These are phyloP conservation scores for Acipenser oxyrinchus DNA, from an alignment of 2,797 vertebrate genomes.

Conservation along the genomic window DNA sequence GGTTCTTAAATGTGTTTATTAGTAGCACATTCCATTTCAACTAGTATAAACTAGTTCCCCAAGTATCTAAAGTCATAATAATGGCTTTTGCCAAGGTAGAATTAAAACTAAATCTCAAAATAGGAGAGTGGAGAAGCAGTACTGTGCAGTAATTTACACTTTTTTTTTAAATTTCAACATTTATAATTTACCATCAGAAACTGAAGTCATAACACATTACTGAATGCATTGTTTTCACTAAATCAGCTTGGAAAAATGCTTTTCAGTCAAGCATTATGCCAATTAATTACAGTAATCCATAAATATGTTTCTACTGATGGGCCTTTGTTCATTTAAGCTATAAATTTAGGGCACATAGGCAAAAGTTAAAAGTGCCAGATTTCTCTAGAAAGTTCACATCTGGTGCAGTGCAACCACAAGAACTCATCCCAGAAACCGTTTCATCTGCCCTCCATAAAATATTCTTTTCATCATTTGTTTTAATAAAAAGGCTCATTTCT, in stretches of 20 bases:
- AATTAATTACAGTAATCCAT: neutral
- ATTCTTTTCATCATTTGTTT: constrained; percentile 17
- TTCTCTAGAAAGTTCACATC: constrained; percentile 7
- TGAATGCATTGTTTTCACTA: neutral
- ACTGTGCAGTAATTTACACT: no score
- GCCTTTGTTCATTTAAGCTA: constrained; percentile 10
- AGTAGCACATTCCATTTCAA: no score
- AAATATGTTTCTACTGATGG: neutral
- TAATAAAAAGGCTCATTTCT: constrained; percentile 5
- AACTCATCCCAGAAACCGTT: neutral
- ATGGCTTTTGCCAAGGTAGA: no score
- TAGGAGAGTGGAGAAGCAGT: no score
- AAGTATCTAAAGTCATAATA: no score
- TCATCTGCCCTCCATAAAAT: neutral
- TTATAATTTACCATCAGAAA: no score
- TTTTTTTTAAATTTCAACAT: no score
- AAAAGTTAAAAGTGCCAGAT: constrained; percentile 9
- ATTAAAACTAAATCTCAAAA: no score
- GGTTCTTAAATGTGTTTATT: no score
- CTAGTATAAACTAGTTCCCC: no score
- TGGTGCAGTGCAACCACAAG: constrained; percentile 6
- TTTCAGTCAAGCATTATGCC: neutral
- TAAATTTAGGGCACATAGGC: neutral
- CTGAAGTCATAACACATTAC: no score
- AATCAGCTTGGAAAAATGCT: neutral